Evolutionary conservation across 2,113 vertebrate genomes (phyloP).

Genomic region (Cyphomyrus discorhynchus): DNA sequence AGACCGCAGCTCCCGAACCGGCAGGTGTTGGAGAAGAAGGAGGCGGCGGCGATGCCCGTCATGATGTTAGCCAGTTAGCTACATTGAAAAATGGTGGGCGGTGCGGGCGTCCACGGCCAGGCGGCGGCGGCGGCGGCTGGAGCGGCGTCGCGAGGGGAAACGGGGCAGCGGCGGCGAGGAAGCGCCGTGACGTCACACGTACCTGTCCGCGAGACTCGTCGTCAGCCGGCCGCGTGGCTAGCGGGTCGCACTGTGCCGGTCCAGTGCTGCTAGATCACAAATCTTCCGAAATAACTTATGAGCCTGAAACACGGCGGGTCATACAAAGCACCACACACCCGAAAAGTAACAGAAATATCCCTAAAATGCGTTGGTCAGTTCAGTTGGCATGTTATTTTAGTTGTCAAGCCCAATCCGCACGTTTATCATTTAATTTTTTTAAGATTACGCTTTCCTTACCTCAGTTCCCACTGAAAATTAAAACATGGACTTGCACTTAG

Average conservation of each 20-base stretch:
- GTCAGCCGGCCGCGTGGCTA: not conserved
- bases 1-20: conserved; percentile 87
- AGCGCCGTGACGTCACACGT: conserved; percentile 23
- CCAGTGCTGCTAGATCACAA: not conserved
- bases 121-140: conserved; percentile 66
- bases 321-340: not conserved
- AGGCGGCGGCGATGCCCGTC: conserved; percentile 93
- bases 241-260: not conserved
- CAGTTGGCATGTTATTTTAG: not conserved
- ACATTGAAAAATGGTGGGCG: conserved; percentile 64
- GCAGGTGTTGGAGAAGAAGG: conserved; percentile 93
- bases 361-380: not conserved
- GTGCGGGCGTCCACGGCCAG: conserved; percentile 42
- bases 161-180: conserved; percentile 19
- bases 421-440: not conserved
- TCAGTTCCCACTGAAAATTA: not conserved
- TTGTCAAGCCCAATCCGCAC: not conserved
- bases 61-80: conserved; percentile 64
- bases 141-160: conserved; percentile 54
- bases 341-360: not conserved
- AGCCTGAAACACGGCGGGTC: not conserved
- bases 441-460: not conserved
- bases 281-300: not conserved
- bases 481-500: not conserved
- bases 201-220: conserved; percentile 24